These are phyloP conservation scores for Pristionchus pacificus DNA, from an alignment of 1,140 invertebrate species.

Conservation along the genomic window DNA sequence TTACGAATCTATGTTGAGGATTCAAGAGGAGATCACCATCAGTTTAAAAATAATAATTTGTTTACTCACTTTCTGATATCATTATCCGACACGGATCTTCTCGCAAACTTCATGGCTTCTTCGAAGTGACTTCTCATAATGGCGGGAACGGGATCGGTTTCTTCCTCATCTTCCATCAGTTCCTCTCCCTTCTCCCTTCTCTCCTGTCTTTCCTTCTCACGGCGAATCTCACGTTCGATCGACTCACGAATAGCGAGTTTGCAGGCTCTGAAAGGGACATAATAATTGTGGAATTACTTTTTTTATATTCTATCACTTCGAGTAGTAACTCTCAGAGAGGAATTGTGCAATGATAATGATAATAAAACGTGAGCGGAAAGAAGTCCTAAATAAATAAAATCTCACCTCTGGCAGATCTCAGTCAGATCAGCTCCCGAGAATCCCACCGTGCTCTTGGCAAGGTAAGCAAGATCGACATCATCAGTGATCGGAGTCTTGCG, in stretches of 20 bases:
- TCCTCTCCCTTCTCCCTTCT: constrained; percentile 78
- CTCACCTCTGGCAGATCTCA: constrained; percentile 83
- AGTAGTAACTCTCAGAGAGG: not conserved
- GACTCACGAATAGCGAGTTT: constrained; percentile 94
- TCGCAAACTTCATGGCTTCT: constrained; percentile 95
- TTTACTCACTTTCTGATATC: constrained; percentile 29
- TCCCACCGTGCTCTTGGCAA: constrained; percentile 90
- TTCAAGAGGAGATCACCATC: too few species aligned
- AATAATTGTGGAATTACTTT: too few species aligned
- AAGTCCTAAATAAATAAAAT: constrained; percentile 6
- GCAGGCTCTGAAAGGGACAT: constrained; percentile 35
- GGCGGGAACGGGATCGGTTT: constrained; percentile 94
- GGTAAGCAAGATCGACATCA: constrained; percentile 88
- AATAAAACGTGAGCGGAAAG: not conserved
- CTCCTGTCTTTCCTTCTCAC: constrained; percentile 76
- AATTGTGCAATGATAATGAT: not conserved
- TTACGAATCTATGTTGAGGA: not conserved
- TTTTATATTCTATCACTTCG: not conserved
- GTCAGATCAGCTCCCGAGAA: constrained; percentile 98
- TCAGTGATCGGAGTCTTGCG: constrained; percentile 58
- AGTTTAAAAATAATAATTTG: constrained; percentile 1
- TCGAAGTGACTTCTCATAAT: constrained; percentile 93
- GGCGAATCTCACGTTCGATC: constrained; percentile 87
- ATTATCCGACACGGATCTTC: constrained; percentile 62
- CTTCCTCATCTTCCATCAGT: constrained; percentile 65